A percentile compares a stretch with the other conserved stretches of the same genome.
These are phyloP conservation scores for Elmis aenea DNA, from an alignment of 2,888 invertebrate species.

Conservation along the genomic window DNA sequence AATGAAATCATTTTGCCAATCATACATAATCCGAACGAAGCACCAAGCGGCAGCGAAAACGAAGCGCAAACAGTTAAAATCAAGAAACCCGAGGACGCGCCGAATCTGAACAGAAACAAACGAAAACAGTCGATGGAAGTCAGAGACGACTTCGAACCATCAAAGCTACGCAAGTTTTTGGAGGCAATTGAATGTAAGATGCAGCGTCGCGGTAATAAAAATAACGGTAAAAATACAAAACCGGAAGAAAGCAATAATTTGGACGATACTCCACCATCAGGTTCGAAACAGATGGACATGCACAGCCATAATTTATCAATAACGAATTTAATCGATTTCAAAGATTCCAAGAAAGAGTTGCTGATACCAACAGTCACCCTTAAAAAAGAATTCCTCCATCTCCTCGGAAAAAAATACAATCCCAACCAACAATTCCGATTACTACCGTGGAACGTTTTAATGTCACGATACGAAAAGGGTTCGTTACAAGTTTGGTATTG, in stretches of 20 bases:
- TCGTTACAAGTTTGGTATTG: slow-evolving; percentile 27
- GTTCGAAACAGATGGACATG: too few relatives aligned
- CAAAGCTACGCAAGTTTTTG: background rate
- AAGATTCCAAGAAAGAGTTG: background rate
- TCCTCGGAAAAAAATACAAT: slow-evolving; percentile 14
- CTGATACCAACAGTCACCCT: background rate
- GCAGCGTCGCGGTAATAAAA: background rate
- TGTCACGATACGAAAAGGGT: slow-evolving; percentile 15
- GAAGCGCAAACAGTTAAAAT: background rate
- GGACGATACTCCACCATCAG: background rate
- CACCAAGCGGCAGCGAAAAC: slow-evolving; percentile 1
- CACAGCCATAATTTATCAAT: too few relatives aligned
- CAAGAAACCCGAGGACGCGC: background rate
- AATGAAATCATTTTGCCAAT: too few relatives aligned
- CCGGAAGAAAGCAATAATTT: background rate
- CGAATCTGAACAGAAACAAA: background rate
- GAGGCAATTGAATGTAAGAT: background rate
- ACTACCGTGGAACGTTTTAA: slow-evolving; percentile 25
- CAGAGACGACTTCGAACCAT: background rate
- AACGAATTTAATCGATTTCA: background rate
- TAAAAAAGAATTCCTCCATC: slow-evolving; percentile 1
- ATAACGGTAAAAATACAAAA: background rate
- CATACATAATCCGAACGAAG: background rate
- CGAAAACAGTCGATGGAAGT: slow-evolving; percentile 1
- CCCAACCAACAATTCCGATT: slow-evolving; percentile 20